phyloP scores from a whole-genome alignment of 2,113 vertebrate species.

The Hiodon alosoides region DNA sequence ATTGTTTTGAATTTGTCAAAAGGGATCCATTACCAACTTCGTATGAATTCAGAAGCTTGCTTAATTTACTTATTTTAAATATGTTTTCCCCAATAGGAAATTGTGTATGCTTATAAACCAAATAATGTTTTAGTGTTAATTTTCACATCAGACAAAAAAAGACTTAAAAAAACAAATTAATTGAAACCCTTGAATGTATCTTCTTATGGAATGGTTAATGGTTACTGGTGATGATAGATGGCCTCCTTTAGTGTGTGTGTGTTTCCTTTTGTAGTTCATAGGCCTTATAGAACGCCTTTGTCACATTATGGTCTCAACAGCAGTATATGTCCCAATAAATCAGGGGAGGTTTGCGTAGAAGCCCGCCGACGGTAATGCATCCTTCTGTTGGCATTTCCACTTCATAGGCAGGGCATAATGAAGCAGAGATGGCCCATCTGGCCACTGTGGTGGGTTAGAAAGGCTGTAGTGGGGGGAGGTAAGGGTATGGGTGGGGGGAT shows the following conservation, averaged over 20 bases:
- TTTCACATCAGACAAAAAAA: no score
- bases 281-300: constrained; percentile 66
- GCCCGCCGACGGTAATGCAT: constrained; percentile 66
- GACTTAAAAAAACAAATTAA: no score
- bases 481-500: constrained; percentile 33
- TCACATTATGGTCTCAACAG: constrained; percentile 65
- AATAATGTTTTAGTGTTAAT: no score
- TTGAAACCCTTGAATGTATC: no score
- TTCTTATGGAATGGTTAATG: no score
- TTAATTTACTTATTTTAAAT: no score
- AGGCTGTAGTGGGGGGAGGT: constrained; percentile 40
- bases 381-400: constrained; percentile 71
- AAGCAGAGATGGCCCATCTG: constrained; percentile 77
- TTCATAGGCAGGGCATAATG: constrained; percentile 68
- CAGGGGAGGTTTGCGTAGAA: constrained; percentile 63
- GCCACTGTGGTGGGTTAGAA: constrained; percentile 56
- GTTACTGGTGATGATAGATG: constrained; percentile 26
- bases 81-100: no score
- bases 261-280: constrained; percentile 64
- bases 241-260: constrained; percentile 60
- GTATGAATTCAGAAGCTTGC: no score
- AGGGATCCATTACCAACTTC: no score
- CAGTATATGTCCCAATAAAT: constrained; percentile 75
- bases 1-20: no score
- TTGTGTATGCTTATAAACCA: no score